Conservation (phyloP, 2,888 invertebrate genomes). For the Philonicus albiceps region DNA sequence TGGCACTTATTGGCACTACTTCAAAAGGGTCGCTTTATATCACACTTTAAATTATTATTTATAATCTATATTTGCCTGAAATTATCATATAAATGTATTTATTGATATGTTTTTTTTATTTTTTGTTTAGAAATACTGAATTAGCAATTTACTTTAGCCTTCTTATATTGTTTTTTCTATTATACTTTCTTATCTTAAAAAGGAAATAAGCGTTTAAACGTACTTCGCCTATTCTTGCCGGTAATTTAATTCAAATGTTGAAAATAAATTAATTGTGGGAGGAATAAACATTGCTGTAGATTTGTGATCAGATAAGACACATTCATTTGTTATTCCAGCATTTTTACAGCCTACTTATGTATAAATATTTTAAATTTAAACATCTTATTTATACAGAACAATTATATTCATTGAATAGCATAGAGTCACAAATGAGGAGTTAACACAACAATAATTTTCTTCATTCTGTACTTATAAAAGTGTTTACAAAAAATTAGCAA, state of each 20-base stretch:
- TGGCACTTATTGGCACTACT: no score
- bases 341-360: no score
- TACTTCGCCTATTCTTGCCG: neutral
- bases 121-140: neutral
- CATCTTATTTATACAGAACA: neutral
- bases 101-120: no score
- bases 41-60: no score
- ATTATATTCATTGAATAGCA: neutral
- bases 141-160: neutral
- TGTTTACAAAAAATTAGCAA: neutral
- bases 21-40: no score
- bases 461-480: neutral
- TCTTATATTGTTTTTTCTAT: neutral
- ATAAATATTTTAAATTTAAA: neutral
- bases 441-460: neutral
- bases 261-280: neutral
- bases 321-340: neutral
- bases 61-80: no score
- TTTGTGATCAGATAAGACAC: neutral
- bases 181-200: neutral
- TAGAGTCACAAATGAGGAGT: neutral
- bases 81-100: no score
- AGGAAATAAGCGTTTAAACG: neutral
- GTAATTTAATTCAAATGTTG: neutral
- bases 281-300: no score